Evolutionary conservation across 2,113 vertebrate species (phyloP), one percentile per base, ranked within the genome.

Genomic region (Phylloscopus whistleri): DNA sequence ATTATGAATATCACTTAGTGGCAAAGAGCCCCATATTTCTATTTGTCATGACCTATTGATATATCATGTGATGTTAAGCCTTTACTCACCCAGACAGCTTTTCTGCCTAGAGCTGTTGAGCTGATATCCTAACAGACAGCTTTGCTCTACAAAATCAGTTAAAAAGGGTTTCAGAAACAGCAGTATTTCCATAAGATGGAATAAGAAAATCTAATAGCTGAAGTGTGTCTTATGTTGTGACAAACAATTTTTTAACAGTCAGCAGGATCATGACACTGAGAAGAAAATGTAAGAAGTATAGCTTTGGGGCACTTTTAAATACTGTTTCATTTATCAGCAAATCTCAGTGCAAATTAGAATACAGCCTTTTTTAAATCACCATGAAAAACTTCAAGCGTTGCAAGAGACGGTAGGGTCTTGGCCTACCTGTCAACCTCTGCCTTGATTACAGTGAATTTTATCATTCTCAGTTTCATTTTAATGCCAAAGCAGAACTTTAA

Each of bases 31-130:
- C 39, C 9, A 10, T 58, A 33, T 22, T 16, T 15, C 14, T 62
- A 13, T 67, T 69, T 86, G 30, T 23, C 6, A 3, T 39, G 59
- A 43, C 16, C 28, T 95, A 11, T 41, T 85, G 55, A 73, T 9
- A 81, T 8, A 66, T 12, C 15, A 41, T 0, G 0, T 3, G 1
- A 63, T 52, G 3, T 28, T 75, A 80, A 80, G 9, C 18, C 5
- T 70, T 49, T 73, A 55, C 14, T 73, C 59, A 62, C 22, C 16
- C 52, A 67, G 63, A 62, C 18, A 55, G 33, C 10, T 92, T 79
- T 80, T 73, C 59, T 74, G 27, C 21, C 24, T 43, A 74, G 58
- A 66, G 10, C 14, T 88, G 41, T 86, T 80, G 13, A 76, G 41
- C 5, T 62, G 51, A 27, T 79, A 79, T 73, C 28, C 13, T 56